phyloP scores from a whole-genome alignment of 2,113 vertebrate genomes.

The Oceanites oceanicus region DNA sequence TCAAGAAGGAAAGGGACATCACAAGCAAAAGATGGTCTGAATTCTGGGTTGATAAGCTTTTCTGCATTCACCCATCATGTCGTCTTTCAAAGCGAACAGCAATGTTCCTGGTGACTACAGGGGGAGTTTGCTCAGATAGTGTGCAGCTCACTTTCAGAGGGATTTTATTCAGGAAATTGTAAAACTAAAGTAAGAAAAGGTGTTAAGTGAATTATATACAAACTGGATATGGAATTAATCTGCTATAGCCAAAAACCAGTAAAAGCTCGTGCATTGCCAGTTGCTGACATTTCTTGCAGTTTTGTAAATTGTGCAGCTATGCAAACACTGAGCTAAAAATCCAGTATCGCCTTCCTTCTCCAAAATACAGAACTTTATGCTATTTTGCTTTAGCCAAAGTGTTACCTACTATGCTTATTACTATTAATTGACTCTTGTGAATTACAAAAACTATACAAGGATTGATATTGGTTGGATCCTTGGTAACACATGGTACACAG shows the following conservation, averaged over 20 bases:
- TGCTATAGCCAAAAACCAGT: background rate
- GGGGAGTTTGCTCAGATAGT: background rate
- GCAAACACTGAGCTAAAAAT: conserved; percentile 19
- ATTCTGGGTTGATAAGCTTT: background rate
- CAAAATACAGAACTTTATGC: background rate
- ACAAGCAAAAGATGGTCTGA: background rate
- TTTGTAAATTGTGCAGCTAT: background rate
- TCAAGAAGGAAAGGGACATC: background rate
- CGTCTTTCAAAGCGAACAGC: background rate
- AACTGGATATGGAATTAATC: conserved; percentile 15
- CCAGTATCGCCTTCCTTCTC: background rate
- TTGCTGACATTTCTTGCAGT: background rate
- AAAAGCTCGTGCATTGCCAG: background rate
- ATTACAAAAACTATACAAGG: background rate
- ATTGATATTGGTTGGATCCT: background rate
- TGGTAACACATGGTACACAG: background rate
- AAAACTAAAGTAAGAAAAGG: conserved; percentile 3
- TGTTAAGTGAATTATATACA: conserved; percentile 37
- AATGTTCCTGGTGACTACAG: background rate
- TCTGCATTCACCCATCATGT: background rate
- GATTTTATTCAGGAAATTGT: conserved; percentile 30
- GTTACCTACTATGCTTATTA: background rate
- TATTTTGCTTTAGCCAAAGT: background rate
- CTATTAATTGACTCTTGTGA: background rate
- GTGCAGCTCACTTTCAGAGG: background rate